phyloP scores from a whole-genome alignment of 2,888 invertebrate species.

The Scaeva pyrastri region DNA sequence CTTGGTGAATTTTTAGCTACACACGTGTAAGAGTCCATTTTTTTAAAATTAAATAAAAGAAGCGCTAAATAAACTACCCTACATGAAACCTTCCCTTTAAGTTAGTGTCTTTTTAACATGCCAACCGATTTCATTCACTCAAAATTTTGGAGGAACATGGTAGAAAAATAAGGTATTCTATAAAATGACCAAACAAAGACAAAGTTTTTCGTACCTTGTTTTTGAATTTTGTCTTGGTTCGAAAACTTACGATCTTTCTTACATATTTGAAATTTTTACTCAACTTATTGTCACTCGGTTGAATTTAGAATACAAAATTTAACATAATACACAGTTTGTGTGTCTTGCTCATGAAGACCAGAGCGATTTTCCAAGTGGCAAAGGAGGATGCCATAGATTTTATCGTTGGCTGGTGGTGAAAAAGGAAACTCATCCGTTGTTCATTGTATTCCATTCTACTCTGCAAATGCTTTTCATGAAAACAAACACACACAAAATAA shows the following conservation, averaged over 20 bases:
- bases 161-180: neutral
- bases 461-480: conserved; percentile 50
- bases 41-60: too few species aligned
- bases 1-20: too few species aligned
- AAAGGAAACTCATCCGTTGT: conserved; percentile 44
- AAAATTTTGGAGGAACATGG: too few species aligned
- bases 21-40: too few species aligned
- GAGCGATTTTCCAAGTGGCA: conserved; percentile 41
- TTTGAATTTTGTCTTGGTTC: conserved; percentile 15
- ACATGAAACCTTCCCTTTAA: too few species aligned
- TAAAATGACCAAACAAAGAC: neutral
- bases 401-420: conserved; percentile 2
- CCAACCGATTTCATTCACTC: too few species aligned
- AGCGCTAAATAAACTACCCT: too few species aligned
- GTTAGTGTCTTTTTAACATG: too few species aligned
- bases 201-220: neutral
- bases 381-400: neutral
- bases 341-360: conserved; percentile 29
- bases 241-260: conserved; percentile 32
- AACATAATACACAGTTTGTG: too few species aligned
- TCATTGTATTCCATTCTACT: conserved; percentile 55
- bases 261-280: conserved; percentile 62
- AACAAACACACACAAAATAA: conserved; percentile 11
- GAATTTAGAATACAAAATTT: conserved; percentile 71
- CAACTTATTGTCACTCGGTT: conserved; percentile 62